Conservation (phyloP, 2,888 invertebrate species). For the Stenodera caucasica region DNA sequence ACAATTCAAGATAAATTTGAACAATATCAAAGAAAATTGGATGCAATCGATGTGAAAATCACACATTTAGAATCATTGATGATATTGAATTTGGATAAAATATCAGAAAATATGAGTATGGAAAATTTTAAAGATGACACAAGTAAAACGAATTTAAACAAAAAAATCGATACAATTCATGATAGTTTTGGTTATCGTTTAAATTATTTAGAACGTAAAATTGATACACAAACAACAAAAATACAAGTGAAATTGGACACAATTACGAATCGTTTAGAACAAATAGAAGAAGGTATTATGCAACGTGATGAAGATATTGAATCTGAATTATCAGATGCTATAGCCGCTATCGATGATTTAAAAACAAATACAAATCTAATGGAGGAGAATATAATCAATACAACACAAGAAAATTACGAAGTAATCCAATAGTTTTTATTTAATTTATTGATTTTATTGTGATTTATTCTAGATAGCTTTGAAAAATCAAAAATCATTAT, state of each 20-base stretch:
- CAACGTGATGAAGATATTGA: conserved; percentile 50
- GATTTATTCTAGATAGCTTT: conserved; percentile 12
- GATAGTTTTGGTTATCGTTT: conserved; percentile 54
- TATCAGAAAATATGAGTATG: conserved; percentile 53
- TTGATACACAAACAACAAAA: conserved; percentile 50
- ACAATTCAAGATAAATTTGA: conserved; percentile 54
- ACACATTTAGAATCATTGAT: conserved; percentile 52
- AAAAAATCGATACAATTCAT: conserved; percentile 55
- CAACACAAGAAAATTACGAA: conserved; percentile 41
- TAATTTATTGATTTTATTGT: conserved; percentile 6
- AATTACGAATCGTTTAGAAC: conserved; percentile 44
- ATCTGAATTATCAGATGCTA: conserved; percentile 48
- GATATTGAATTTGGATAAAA: conserved; percentile 50
- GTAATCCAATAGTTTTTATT: conserved; percentile 35
- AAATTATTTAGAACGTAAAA: conserved; percentile 51
- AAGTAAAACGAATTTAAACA: conserved; percentile 49
- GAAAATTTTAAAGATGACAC: conserved; percentile 55
- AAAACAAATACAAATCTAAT: conserved; percentile 41
- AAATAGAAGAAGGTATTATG: conserved; percentile 48
- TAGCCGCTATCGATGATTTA: conserved; percentile 50
- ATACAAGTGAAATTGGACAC: conserved; percentile 52
- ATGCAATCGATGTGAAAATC: conserved; percentile 52
- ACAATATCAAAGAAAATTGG: conserved; percentile 54
- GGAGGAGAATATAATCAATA: conserved; percentile 43
- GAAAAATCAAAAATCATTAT: conserved; percentile 11